Base-by-base conservation (phyloP, 2,113 vertebrate species). In the Scomber japonicus region DNA sequence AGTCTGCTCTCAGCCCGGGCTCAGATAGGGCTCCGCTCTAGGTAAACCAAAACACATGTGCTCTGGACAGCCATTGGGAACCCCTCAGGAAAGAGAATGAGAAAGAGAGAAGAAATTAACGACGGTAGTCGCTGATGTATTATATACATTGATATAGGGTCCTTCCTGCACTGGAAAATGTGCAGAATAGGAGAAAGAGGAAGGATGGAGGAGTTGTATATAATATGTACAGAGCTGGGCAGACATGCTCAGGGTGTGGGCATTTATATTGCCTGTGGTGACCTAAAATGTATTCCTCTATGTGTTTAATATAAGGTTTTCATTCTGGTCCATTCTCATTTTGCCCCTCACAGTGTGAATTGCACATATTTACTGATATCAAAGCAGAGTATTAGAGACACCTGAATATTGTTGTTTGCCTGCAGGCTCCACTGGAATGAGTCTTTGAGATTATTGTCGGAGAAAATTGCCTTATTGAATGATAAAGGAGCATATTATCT, bases 11-110 rank as follows among this genome's bases (percentile, higher is more conserved):
- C 85, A 66, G 87, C 71, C 53, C 45, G 4, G 68, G 79, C 86
- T 79, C 71, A 82, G 78, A 87, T 89, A 81, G 83, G 80, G 65
- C 90, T 89, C 68, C n/a, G 7, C 85, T 91, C 73, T 56, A 87
- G 89, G 86, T 93, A 94, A 94, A 92, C 84, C 89, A 87, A 92
- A 94, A 93, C 91, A 93, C 86, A 91, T 92, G 91, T 92, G 88
- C 71, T 85, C 84, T 9, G 88, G 87, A 91, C 85, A 66, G 82
- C 74, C 76, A 81, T 74, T 77, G 89, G 85, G 90, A 88, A 86
- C 83, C 86, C 81, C 80, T 24, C 63, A 80, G 73, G 85, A 78
- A 81, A 49, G 45, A 69, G 63, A 60, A 11, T 16, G 71, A 35
- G 78, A 75, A 21, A 61, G 45, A 81, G 66, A 63, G 77, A 75